Evolutionary conservation across 2,797 vertebrate genomes (phyloP), one percentile per base, ranked within the genome.

Genomic region (Chaetodon trifasciatus): DNA sequence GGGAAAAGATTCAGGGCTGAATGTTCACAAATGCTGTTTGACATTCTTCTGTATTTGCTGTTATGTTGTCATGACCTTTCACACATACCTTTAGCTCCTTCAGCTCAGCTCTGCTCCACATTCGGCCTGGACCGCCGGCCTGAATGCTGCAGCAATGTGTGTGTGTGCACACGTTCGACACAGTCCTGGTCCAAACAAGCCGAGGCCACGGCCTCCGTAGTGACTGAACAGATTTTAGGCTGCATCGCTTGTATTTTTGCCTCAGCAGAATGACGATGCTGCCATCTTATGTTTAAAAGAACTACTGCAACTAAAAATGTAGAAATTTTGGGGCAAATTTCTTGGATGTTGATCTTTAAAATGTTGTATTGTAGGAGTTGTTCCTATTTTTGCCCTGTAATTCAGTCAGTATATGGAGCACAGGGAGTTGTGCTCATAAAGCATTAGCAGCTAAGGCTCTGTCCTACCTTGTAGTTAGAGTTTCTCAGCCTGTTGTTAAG

Each of bases 261-360:
- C 42, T 44, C 42, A 13, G 42, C 42, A 44, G 8, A 9, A n/a
- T 19, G 47, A 8, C 23, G 50, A 61, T 42, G 37, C 12, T 50
- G 52, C 79, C 76, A 79, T 61, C 82, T 64, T 39, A 52, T 71
- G 76, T 60, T 60, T 17, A 62, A 8, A 8, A 35, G 0, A 16
- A 39, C 8, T 9, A 69, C 57, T 17, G 1, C 63, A 19, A 37
- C 24, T 16, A 24, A 19, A 61, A 42, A 42, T 15, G 2, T 1
- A 19, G 6, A 50, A 28, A 21, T 52, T 32, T n/a, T 8, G 7
- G 11, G 40, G 32, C 11, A 49, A 23, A 35, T 57, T 42, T 17
- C 15, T 49, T 21, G 56, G 13, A 24, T 39, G 32, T 49, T 67
- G 5, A 28, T 28, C 28, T 28, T 28, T 28, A 55, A 24, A 53